Evolutionary conservation across 1,140 invertebrate species (phyloP).

Genomic region (Plodia interpunctella): DNA sequence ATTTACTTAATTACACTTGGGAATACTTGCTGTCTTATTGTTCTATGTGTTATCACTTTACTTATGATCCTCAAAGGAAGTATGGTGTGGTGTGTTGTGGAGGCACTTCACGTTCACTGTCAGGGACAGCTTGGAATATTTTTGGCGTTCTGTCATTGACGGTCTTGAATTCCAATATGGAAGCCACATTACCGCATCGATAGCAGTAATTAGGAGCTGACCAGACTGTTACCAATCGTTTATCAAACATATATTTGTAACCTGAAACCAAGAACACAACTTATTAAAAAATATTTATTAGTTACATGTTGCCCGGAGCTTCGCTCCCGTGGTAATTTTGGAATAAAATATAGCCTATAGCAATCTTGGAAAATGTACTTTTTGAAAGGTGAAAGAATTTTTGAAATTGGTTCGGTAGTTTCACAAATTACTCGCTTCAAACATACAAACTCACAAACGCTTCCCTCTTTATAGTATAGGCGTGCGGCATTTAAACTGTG

Average conservation of each 20-base stretch:
- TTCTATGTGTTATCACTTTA: constrained; percentile 19
- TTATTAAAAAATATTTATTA: too few relatives aligned
- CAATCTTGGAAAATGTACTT: too few relatives aligned
- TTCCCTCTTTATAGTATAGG: too few relatives aligned
- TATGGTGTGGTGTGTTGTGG: constrained; percentile 95
- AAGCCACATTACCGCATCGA: constrained; percentile 95
- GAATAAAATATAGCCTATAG: too few relatives aligned
- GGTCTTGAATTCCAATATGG: constrained; percentile 90
- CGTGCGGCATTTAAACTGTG: too few relatives aligned
- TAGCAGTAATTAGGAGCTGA: constrained; percentile 98
- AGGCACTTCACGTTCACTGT: constrained; percentile 94
- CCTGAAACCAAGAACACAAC: constrained; percentile 79
- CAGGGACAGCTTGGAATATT: constrained; percentile 96
- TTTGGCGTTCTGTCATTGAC: constrained; percentile 88
- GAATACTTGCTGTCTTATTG: constrained; percentile 37
- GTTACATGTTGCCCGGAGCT: too few relatives aligned
- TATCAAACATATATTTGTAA: constrained; percentile 97
- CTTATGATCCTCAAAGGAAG: constrained; percentile 84
- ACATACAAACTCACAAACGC: too few relatives aligned
- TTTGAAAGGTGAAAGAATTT: too few relatives aligned
- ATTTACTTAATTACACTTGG: constrained; percentile 41
- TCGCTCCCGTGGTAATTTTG: too few relatives aligned
- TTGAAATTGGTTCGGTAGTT: too few relatives aligned
- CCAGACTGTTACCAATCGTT: constrained; percentile 97
- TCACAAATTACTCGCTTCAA: too few relatives aligned